Conservation (phyloP, 2,888 invertebrate genomes). For the Myathropa florea region DNA sequence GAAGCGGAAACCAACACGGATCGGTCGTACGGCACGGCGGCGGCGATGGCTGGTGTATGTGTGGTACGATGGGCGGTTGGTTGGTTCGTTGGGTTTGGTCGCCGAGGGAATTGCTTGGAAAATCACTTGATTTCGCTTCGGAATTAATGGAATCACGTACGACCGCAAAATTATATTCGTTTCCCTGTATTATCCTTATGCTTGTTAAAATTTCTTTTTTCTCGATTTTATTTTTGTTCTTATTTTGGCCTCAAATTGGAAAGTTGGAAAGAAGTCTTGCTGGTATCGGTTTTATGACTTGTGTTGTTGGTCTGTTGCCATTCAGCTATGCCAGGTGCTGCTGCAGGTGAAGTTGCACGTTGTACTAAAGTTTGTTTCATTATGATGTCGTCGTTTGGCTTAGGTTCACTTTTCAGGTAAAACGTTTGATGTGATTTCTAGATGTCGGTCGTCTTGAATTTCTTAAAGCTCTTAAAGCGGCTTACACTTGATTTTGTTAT, state of each 20-base stretch:
- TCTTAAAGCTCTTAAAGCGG: not conserved
- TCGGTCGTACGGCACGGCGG: slow-evolving; percentile 7
- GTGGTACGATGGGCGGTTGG: not conserved
- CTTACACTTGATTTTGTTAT: not conserved
- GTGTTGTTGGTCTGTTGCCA: slow-evolving; percentile 2
- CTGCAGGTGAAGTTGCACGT: slow-evolving; percentile 46
- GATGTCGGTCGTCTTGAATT: not conserved
- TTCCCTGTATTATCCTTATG: slow-evolving; percentile 68
- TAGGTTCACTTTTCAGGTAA: slow-evolving; percentile 6
- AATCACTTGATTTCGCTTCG: slow-evolving; percentile 70
- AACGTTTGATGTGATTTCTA: slow-evolving; percentile 12
- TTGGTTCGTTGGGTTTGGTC: slow-evolving; percentile 48
- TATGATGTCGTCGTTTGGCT: not conserved
- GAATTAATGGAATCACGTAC: slow-evolving; percentile 71
- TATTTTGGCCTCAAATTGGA: slow-evolving; percentile 50
- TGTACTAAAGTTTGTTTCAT: slow-evolving; percentile 1
- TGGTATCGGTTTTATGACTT: not conserved
- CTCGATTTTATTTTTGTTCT: slow-evolving; percentile 17
- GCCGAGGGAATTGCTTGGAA: slow-evolving; percentile 68
- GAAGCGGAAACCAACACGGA: not conserved
- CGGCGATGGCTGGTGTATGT: not conserved
- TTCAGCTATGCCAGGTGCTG: slow-evolving; percentile 21
- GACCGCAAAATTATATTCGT: slow-evolving; percentile 70
- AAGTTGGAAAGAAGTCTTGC: slow-evolving; percentile 42
- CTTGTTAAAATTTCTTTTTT: slow-evolving; percentile 51